These are phyloP conservation scores for Thalassoma bifasciatum DNA, from an alignment of 2,113 vertebrate species.

Conservation along the genomic window DNA sequence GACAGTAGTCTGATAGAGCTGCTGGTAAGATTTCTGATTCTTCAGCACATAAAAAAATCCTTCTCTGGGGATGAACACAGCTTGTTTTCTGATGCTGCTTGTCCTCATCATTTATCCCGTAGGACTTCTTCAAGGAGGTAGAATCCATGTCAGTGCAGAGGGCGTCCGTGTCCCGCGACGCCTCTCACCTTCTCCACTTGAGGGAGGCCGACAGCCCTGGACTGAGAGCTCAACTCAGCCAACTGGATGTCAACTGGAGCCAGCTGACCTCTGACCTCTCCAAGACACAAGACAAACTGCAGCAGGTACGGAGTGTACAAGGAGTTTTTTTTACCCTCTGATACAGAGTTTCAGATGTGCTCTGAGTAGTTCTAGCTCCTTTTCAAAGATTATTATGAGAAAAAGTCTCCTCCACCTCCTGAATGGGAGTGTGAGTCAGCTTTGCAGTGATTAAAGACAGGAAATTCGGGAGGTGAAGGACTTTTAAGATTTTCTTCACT, in stretches of 20 bases:
- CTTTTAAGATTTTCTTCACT: constrained; percentile 34
- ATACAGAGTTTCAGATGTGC: not conserved
- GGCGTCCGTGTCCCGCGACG: constrained; percentile 80
- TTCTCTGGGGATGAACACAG: no score
- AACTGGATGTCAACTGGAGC: constrained; percentile 88
- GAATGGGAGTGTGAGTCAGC: constrained; percentile 45
- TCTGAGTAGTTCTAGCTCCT: constrained; percentile 8
- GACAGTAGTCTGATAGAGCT: constrained; percentile 82
- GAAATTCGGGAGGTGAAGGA: constrained; percentile 40
- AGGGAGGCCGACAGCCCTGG: constrained; percentile 82
- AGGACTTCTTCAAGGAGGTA: constrained; percentile 89
- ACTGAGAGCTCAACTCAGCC: constrained; percentile 81
- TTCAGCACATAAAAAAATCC: no score
- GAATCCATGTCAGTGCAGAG: constrained; percentile 85
- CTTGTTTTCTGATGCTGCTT: not conserved
- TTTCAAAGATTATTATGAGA: constrained; percentile 58
- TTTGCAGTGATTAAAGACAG: constrained; percentile 16
- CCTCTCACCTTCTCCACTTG: constrained; percentile 85
- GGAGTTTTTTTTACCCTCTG: not conserved
- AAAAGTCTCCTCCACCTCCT: constrained; percentile 3
- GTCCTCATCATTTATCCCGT: not conserved
- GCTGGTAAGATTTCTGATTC: constrained; percentile 80
- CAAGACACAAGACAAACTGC: constrained; percentile 85
- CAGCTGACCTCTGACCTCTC: constrained; percentile 84
- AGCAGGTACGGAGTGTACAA: constrained; percentile 81